Evolutionary conservation across 2,113 vertebrate species (phyloP), one percentile per base, ranked within the genome.

Genomic region (Galbula dea): DNA sequence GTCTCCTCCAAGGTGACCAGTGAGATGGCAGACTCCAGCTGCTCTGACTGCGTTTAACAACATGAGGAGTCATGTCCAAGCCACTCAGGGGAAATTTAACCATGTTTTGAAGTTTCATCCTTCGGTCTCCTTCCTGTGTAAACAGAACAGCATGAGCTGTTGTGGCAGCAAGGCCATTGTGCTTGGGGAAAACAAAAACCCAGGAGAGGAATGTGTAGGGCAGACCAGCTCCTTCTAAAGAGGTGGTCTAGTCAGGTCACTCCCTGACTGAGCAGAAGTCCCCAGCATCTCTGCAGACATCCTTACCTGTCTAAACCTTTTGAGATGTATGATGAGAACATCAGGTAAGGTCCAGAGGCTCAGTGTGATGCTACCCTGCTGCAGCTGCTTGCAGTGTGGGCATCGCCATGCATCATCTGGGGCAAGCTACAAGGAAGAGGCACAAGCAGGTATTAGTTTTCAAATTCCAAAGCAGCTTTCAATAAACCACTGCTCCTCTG

Each of bases 291-390:
- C 62, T 30, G n/a, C 62, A 71, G 63, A 41, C 24, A 37, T 7
- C 61, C 97, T 95, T 97, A 99, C 99, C 99, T 99, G 99, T 74
- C 99, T 98, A 96, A 99, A 99, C 83, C 99, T 97, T 97, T 99
- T 99, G 58, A 99, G 98, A 83, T 99, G 99, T 81, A 99, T 97
- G 72, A 99, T 99, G 58, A 99, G 99, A 86, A 99, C 98, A 61
- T 99, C 99, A 1, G 99, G 99, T 76, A 99, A 98, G 26, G 99
- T 99, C 99, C 99, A 99, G 87, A 99, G 97, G 97, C 99, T 99
- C 86, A 99, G 97, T 20, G 99, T 99, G 85, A 99, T 99, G 93
- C 98, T 99, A 34, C 99, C 99, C 92, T 99, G 99, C 97, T 99
- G 99, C 91, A 99, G 98, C 97, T 99, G 99, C 97, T 99, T 99